Evolutionary conservation across 2,113 vertebrate species (phyloP).

Genomic region (Sclerurus mexicanus): DNA sequence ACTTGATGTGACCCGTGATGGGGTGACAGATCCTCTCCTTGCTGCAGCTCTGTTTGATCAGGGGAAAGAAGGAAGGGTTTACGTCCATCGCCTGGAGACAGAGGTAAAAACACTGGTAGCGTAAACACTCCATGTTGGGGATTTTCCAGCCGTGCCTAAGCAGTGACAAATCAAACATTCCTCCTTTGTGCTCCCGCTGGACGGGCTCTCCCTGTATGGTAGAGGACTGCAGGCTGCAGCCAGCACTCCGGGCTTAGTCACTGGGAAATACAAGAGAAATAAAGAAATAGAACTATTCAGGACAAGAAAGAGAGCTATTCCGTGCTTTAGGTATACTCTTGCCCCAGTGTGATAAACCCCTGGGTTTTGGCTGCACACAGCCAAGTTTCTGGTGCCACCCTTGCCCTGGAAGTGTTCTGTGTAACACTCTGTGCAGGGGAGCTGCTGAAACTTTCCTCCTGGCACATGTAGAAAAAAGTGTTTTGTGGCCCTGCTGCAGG

Average conservation of each 20-base stretch:
- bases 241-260: neutral
- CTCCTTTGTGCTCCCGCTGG: slow-evolving; percentile 11
- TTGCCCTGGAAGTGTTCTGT: neutral
- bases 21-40: slow-evolving; percentile 68
- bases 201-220: slow-evolving; percentile 56
- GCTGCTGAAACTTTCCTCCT: neutral
- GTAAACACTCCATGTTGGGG: slow-evolving; percentile 41
- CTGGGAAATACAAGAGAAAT: neutral
- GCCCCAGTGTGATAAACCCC: neutral
- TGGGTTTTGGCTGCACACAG: accelerated
- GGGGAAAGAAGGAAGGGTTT: slow-evolving; percentile 78
- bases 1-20: slow-evolving; percentile 66
- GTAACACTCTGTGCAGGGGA: accelerated
- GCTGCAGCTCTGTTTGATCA: slow-evolving; percentile 78
- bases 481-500: neutral
- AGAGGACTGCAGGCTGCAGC: slow-evolving; percentile 32
- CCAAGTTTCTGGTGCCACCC: neutral
- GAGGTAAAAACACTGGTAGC: slow-evolving; percentile 68
- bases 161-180: slow-evolving; percentile 56
- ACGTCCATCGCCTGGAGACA: slow-evolving; percentile 66
- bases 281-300: neutral
- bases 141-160: slow-evolving; percentile 56
- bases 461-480: neutral
- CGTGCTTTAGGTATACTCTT: neutral
- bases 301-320: neutral